Conservation (phyloP, 2,797 vertebrate genomes). For the Streptopelia turtur region DNA sequence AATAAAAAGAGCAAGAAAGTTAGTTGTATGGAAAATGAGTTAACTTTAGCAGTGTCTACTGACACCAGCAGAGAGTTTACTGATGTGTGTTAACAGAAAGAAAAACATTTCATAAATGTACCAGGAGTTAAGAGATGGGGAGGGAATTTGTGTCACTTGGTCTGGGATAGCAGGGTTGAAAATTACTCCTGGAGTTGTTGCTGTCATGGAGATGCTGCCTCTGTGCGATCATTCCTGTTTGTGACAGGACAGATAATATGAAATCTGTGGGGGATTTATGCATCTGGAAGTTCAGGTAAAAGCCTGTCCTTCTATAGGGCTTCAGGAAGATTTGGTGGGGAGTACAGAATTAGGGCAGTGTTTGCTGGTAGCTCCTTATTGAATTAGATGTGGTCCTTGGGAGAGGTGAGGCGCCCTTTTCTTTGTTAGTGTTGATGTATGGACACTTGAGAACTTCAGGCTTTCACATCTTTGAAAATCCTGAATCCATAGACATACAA, state of each 20-base stretch:
- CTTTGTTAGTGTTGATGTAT: background rate
- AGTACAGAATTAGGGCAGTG: background rate
- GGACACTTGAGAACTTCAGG: background rate
- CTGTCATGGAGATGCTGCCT: accelerated
- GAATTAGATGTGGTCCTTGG: accelerated
- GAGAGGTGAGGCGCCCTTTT: background rate
- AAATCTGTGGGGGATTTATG: background rate
- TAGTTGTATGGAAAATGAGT: background rate
- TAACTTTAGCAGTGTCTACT: background rate
- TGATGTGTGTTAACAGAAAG: background rate
- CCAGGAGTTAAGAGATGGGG: background rate
- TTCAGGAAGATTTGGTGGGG: background rate
- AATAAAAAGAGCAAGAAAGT: background rate
- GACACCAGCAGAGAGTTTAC: background rate
- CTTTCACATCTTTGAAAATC: background rate
- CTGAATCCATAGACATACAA: background rate
- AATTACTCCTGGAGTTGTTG: background rate
- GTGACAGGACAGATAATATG: background rate
- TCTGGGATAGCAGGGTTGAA: background rate
- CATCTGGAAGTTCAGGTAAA: background rate
- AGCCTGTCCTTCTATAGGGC: background rate
- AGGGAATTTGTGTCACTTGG: background rate
- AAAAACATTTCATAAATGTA: background rate
- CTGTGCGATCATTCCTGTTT: background rate
- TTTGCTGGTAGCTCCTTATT: background rate